Percentiles rank a stretch among this genome's conserved stretches.
These are phyloP conservation scores for Capitulum mitella DNA, from an alignment of 2,888 invertebrate genomes.

Conservation along the genomic window DNA sequence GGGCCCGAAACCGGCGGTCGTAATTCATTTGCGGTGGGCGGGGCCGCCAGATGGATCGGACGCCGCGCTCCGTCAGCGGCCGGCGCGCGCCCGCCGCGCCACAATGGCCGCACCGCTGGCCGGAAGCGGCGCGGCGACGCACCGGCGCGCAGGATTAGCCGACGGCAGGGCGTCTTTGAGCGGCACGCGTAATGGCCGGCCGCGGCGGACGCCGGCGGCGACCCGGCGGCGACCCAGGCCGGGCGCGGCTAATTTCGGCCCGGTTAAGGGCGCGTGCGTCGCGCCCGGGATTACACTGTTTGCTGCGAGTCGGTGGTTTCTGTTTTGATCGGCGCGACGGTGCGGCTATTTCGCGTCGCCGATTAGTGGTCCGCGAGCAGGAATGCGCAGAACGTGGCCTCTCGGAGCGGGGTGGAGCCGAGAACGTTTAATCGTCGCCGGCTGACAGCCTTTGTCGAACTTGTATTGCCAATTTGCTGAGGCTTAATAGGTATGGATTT, in stretches of 20 bases:
- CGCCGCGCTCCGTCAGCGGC: background rate
- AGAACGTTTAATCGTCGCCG: no score
- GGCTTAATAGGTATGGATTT: no score
- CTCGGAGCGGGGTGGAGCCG: no score
- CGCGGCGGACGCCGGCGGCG: background rate
- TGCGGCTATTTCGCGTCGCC: background rate
- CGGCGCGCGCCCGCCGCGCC: background rate
- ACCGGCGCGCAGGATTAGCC: background rate
- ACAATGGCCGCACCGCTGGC: background rate
- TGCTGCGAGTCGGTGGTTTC: background rate
- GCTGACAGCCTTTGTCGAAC: no score
- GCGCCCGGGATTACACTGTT: background rate
- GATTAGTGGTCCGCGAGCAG: background rate
- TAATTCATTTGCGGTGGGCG: constrained; percentile 7
- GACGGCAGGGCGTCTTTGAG: background rate
- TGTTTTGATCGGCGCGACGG: background rate
- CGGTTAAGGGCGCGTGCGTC: background rate
- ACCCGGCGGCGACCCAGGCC: no score
- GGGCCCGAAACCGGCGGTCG: background rate
- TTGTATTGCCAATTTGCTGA: no score
- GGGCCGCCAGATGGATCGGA: background rate
- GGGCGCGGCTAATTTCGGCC: background rate
- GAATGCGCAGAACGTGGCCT: no score
- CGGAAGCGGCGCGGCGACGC: background rate
- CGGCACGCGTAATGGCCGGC: background rate